Evolutionary conservation across 2,797 vertebrate genomes (phyloP).

Genomic region (Margarornis squamiger): DNA sequence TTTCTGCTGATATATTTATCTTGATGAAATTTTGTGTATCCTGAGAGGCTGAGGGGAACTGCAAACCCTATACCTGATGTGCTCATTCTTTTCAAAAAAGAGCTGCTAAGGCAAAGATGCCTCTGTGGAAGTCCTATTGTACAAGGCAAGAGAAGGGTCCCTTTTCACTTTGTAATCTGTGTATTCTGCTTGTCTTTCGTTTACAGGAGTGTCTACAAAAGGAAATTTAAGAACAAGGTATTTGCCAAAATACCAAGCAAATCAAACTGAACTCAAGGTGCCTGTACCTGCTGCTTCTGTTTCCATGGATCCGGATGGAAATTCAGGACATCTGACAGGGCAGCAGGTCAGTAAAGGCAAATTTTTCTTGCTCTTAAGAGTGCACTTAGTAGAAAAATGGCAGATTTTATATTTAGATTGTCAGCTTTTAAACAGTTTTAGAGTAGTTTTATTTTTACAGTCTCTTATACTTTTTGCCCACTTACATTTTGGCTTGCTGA

Average conservation of each 20-base stretch:
- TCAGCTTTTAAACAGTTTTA: not conserved
- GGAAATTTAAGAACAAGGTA: conserved; percentile 60
- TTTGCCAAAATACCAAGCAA: conserved; percentile 49
- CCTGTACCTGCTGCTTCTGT: conserved; percentile 1
- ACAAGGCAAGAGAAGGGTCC: not conserved
- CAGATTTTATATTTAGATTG: not conserved
- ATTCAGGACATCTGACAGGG: conserved; percentile 22
- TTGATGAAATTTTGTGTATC: not conserved
- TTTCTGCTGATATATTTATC: not conserved
- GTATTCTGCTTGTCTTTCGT: conserved; percentile 45
- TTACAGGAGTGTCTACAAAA: conserved; percentile 78
- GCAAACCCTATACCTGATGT: not conserved
- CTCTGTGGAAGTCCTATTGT: not conserved
- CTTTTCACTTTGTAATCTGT: not conserved
- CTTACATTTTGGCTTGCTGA: not conserved
- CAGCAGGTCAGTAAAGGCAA: conserved; percentile 66
- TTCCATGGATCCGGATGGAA: conserved; percentile 56
- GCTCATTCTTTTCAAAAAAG: not conserved
- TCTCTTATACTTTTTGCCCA: not conserved
- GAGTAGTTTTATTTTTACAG: not conserved
- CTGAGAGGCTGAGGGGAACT: not conserved
- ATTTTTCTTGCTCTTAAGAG: not conserved
- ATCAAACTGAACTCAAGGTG: conserved; percentile 55
- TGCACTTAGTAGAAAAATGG: not conserved
- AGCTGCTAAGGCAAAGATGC: not conserved